These are phyloP conservation scores for Ypsolopha scabrella DNA, from an alignment of 2,888 invertebrate species.

Conservation along the genomic window DNA sequence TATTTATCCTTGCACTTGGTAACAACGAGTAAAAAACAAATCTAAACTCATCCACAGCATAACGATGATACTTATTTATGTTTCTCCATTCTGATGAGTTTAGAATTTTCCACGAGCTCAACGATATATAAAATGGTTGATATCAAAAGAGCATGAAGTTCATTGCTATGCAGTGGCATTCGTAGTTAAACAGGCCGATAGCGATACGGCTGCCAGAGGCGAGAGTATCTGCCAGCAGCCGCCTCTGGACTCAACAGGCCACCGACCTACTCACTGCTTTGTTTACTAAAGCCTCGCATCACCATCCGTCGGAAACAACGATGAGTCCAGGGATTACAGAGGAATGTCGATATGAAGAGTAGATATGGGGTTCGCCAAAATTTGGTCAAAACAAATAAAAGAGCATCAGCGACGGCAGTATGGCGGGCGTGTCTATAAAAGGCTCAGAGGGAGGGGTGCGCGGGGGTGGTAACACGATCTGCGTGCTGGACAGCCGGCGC, in stretches of 20 bases:
- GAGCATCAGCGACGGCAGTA: constrained; percentile 45
- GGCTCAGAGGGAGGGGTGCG: constrained; percentile 64
- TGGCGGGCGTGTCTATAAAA: constrained; percentile 69
- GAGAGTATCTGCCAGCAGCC: background rate
- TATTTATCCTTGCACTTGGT: no score
- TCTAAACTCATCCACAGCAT: no score
- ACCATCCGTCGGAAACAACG: no score
- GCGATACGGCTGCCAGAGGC: background rate
- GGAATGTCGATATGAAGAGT: constrained; percentile 7
- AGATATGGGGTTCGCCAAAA: constrained; percentile 50
- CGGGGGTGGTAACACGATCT: constrained; percentile 69
- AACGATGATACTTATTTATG: no score
- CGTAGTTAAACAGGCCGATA: background rate
- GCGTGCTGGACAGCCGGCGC: constrained; percentile 49
- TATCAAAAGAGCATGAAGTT: constrained; percentile 48
- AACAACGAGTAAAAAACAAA: no score
- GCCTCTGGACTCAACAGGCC: background rate
- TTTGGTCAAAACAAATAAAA: constrained; percentile 68
- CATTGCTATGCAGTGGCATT: constrained; percentile 39
- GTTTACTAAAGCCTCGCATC: no score
- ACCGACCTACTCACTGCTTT: background rate
- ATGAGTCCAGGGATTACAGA: no score
- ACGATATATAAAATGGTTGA: constrained; percentile 21
- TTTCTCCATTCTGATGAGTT: no score
- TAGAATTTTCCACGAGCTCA: background rate